Evolutionary conservation across 2,888 invertebrate genomes (phyloP).

Genomic region (Diplazon laetatorius): DNA sequence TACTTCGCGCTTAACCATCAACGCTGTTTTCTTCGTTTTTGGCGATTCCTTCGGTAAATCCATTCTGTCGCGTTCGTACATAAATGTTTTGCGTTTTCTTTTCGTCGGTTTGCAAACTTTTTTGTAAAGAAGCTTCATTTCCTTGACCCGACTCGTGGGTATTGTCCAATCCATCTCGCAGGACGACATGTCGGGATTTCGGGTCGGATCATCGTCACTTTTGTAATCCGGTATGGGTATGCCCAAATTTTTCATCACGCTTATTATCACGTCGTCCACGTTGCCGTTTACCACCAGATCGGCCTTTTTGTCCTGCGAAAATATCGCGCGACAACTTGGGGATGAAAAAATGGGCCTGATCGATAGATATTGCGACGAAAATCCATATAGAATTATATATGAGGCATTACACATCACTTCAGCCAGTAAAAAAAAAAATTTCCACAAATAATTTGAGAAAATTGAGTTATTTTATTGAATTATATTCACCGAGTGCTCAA

Average conservation of each 20-base stretch:
- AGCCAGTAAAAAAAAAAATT: too few species aligned
- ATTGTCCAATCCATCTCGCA: slow-evolving; percentile 90
- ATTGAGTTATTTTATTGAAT: too few species aligned
- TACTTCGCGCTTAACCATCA: slow-evolving; percentile 54
- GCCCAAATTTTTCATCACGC: slow-evolving; percentile 89
- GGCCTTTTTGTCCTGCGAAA: slow-evolving; percentile 92
- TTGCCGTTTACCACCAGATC: slow-evolving; percentile 94
- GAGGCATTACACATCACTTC: too few species aligned
- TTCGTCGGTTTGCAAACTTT: slow-evolving; percentile 82
- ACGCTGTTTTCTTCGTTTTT: slow-evolving; percentile 64
- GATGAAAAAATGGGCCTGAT: background rate
- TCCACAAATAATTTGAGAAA: too few species aligned
- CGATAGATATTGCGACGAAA: background rate
- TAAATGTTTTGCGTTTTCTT: slow-evolving; percentile 80
- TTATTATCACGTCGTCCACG: slow-evolving; percentile 92
- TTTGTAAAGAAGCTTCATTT: slow-evolving; percentile 86
- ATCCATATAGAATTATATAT: too few species aligned
- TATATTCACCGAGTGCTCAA: too few species aligned
- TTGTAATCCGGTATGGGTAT: slow-evolving; percentile 90
- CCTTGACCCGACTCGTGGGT: slow-evolving; percentile 84
- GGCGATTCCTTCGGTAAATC: slow-evolving; percentile 66
- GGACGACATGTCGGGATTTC: slow-evolving; percentile 81
- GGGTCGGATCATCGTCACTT: slow-evolving; percentile 87
- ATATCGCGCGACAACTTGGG: background rate
- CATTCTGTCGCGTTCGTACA: slow-evolving; percentile 79